Evolutionary conservation across 2,888 invertebrate genomes (phyloP), one percentile per base, ranked within the genome.

Genomic region (Eudasyphora cyanicolor): DNA sequence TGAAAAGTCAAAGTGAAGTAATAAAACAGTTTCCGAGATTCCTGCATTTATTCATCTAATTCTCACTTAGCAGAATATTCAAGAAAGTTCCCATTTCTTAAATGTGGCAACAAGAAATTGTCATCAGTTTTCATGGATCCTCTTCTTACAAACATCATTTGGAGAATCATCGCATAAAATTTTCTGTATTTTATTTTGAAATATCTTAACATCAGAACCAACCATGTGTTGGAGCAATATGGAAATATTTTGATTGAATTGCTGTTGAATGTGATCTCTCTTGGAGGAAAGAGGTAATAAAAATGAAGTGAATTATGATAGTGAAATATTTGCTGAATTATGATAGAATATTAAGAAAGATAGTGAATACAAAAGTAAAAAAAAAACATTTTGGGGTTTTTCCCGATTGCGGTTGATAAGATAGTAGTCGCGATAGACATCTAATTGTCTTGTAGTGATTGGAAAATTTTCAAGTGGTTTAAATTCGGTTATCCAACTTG

Each of bases 21-120:
- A 80, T 54, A 75, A 12, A 57, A 21, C 76, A 76, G 69, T 83
- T 80, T 71, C 51, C 21, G 73, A 76, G 69, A 80, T 80, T 71
- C 51, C 21, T 62, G 10, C 45, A 14, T 51, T n/a, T n/a, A n/a
- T n/a, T 45, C 38, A 35, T 12, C 49, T 7, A 4, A 38, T 29
- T 60, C 42, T 69, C 54, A 35, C 57, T 24, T 1, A 10, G 14
- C 29, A 24, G 38, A 51, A 42, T 17, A 27, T 1, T 35, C 17
- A 49, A 54, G 24, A 73, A 49, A 49, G 35, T 49, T 62, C 42
- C n/a, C 21, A 24, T 32, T 32, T 42, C 14, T 67, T 38, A 67
- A 67, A 67, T 67, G 67, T 24, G 24, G 32, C 54, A 73, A n/a
- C n/a, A n/a, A 60, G 42, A 21, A 42, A 67, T 67, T 62, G n/a